These are phyloP conservation scores for Dendronephthya gigantea DNA, from an alignment of 64 coral and sea anemone species.

Conservation along the genomic window DNA sequence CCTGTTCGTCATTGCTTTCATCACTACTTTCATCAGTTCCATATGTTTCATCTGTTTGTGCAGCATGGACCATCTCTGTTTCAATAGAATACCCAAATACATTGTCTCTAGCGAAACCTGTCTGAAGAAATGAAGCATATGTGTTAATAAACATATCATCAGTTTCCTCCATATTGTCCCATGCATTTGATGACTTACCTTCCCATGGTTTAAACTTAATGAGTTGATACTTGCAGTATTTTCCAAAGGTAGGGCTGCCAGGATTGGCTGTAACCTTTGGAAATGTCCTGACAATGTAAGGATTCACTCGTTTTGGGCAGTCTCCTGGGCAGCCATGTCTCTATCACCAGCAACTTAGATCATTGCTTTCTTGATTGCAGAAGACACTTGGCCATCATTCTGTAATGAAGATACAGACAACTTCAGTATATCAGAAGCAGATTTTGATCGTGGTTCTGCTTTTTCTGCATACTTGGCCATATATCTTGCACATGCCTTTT, in stretches of 20 bases:
- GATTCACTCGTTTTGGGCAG: not conserved
- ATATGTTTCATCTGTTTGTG: not conserved
- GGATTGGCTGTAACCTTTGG: not conserved
- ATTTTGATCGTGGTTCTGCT: not conserved
- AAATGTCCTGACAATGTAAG: not conserved
- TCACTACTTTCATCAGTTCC: too few relatives aligned
- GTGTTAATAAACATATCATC: not conserved
- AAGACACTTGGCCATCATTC: too few relatives aligned
- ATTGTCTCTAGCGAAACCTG: not conserved
- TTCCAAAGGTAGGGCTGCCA: too few relatives aligned
- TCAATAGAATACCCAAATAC: not conserved
- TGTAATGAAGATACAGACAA: not conserved
- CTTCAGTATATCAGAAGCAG: not conserved
- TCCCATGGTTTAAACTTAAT: not conserved
- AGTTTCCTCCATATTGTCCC: not conserved
- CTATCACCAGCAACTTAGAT: not conserved
- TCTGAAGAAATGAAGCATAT: not conserved
- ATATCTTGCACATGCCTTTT: not conserved
- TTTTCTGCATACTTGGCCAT: not conserved
- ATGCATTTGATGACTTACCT: not conserved
- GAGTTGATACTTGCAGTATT: not conserved
- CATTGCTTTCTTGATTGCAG: not conserved
- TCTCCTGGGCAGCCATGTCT: not conserved
- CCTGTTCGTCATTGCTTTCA: too few relatives aligned
- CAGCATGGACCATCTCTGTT: not conserved